Percentiles rank a stretch among this genome's conserved stretches.
Conservation (phyloP, 64 coral and sea anemone species). For the Acropora tenuis region DNA sequence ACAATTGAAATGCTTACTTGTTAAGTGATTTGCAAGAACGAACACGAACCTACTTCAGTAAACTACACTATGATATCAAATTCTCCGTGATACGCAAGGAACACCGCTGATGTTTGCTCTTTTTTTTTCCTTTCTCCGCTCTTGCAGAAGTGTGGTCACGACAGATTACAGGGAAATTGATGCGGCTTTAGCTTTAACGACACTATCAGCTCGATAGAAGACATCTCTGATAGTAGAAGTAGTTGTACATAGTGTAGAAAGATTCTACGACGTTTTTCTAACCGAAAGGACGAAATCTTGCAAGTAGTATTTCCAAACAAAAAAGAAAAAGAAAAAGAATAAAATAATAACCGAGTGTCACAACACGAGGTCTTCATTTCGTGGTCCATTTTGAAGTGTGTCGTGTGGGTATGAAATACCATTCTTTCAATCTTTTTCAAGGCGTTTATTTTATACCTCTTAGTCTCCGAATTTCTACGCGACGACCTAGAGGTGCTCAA, state of each 20-base stretch:
- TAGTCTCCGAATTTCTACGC: neutral
- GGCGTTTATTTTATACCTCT: conserved; percentile 2
- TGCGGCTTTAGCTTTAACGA: conserved; percentile 83
- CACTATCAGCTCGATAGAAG: conserved; percentile 82
- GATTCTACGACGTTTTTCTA: conserved; percentile 44
- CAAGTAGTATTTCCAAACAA: neutral
- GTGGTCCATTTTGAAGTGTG: conserved; percentile 12
- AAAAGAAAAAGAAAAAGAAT: too few species aligned
- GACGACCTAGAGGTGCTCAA: conserved; percentile 37
- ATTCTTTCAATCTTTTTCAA: neutral
- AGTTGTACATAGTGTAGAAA: conserved; percentile 15
- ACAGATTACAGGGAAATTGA: conserved; percentile 92
- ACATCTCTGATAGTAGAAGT: neutral
- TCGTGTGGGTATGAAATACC: conserved; percentile 66
- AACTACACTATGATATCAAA: neutral
- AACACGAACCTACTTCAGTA: too few species aligned
- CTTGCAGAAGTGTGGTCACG: conserved; percentile 57
- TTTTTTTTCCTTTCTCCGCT: conserved; percentile 26
- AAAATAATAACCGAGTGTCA: conserved; percentile 22
- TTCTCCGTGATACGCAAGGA: neutral
- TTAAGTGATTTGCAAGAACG: too few species aligned
- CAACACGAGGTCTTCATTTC: neutral
- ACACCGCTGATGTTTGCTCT: conserved; percentile 21
- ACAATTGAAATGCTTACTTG: neutral
- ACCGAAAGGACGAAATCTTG: conserved; percentile 17